Base-by-base conservation (phyloP, 2,797 vertebrate genomes). In the Anabas testudineus region DNA sequence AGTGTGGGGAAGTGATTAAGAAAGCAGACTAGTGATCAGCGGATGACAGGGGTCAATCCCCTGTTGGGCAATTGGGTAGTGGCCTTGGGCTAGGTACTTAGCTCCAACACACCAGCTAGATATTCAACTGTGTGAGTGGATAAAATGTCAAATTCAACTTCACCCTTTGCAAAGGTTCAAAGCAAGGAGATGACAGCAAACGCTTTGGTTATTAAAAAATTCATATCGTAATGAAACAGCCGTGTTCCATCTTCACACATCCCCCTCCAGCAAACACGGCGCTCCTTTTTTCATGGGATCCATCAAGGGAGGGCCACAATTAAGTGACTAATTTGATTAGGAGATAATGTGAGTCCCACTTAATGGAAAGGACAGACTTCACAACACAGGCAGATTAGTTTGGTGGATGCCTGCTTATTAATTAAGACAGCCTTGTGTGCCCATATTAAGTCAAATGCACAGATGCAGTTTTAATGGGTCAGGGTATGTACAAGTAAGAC, bases 281-380 rank as follows among this genome's bases (percentile, higher is more conserved):
- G 46, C 80, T 83, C 68, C 70, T 77, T 84, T 82, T 79, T 87
- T 78, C 84, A 82, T 70, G 81, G 79, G 74, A 86, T 87, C 83
- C 87, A 88, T 89, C 89, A 88, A 88, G 91, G 90, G 88, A 91
- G 88, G 90, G 82, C 84, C 82, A 90, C 92, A 93, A 94, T 92
- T 90, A 93, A 92, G 91, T 87, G 90, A 91, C 88, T 92, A 93
- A 93, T 93, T 92, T 92, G 92, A 94, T 93, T 90, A 93, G 91
- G 87, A 86, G 91, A 92, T 93, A 93, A 92, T 84, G 90, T 76
- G 88, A 92, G 90, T 93, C 88, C 79, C 88, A 89, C 88, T 92
- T 90, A 93, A 94, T 91, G 88, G 92, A 91, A 91, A 88, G 91
- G 93, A 92, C 92, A 92, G 93, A 90, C 93, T 92, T 91, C 90